Conservation (phyloP, 2,888 invertebrate genomes). For the Crossocerus cetratus region DNA sequence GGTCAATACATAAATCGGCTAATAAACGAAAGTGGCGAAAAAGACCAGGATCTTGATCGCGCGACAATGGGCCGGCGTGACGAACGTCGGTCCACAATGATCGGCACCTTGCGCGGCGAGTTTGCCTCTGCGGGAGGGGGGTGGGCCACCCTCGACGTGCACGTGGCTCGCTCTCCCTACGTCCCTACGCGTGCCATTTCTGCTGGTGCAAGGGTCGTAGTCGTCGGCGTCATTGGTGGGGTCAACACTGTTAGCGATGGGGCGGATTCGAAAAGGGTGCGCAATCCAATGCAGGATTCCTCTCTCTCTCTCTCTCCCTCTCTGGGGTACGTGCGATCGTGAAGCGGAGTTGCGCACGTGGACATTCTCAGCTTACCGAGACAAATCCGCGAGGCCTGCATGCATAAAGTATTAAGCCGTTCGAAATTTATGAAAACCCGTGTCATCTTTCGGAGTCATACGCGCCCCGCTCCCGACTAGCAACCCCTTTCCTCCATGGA, state of each 20-base stretch:
- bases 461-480: too few relatives aligned
- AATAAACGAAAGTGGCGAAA: not conserved
- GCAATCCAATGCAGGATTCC: conserved; percentile 49
- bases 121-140: conserved; percentile 43
- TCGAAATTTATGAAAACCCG: conserved; percentile 76
- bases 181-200: conserved; percentile 70
- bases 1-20: not conserved
- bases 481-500: conserved; percentile 1
- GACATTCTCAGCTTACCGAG: conserved; percentile 77
- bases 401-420: conserved; percentile 75
- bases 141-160: conserved; percentile 59
- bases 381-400: conserved; percentile 76
- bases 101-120: conserved; percentile 65
- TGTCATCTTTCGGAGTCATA: conserved; percentile 62
- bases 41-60: conserved; percentile 18
- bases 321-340: not conserved
- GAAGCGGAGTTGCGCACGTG: conserved; percentile 67
- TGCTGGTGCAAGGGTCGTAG: conserved; percentile 50
- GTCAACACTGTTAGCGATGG: conserved; percentile 27
- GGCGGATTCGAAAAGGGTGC: conserved; percentile 50
- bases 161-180: conserved; percentile 68
- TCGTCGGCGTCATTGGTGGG: conserved; percentile 8
- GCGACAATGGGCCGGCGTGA: conserved; percentile 55
- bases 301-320: conserved; percentile 16
- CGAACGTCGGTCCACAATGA: conserved; percentile 54